Percentiles rank a stretch among this genome's conserved stretches.
These are phyloP conservation scores for Biston stratarius DNA, from an alignment of 2,888 invertebrate genomes.

Conservation along the genomic window DNA sequence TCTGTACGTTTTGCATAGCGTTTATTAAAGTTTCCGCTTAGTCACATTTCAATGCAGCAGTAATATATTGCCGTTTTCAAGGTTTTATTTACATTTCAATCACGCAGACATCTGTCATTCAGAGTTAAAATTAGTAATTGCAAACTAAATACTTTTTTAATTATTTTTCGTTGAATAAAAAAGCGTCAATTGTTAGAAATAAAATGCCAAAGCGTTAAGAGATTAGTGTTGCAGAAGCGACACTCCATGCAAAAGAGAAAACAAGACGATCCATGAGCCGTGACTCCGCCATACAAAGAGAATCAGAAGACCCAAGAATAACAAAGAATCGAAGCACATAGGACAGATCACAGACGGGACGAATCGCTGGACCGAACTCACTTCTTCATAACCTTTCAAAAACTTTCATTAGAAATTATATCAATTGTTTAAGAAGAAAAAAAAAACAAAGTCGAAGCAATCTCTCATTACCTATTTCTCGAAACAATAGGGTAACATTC, in stretches of 20 bases:
- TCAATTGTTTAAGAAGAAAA: not conserved
- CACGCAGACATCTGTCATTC: constrained; percentile 76
- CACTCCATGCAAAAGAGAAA: constrained; percentile 45
- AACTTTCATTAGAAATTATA: constrained; percentile 36
- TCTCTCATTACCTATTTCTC: constrained; percentile 1
- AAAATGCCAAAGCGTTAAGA: constrained; percentile 44
- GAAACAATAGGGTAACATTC: constrained; percentile 14
- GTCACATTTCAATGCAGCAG: constrained; percentile 61
- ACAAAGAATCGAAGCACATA: constrained; percentile 56
- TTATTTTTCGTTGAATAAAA: constrained; percentile 37
- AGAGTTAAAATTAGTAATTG: constrained; percentile 51
- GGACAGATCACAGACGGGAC: constrained; percentile 53
- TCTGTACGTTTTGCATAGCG: constrained; percentile 22
- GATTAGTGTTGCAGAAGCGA: constrained; percentile 50
- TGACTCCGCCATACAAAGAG: constrained; percentile 62
- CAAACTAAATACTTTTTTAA: constrained; percentile 43
- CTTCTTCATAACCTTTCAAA: constrained; percentile 66
- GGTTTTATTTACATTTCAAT: constrained; percentile 51
- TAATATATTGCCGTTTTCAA: constrained; percentile 61
- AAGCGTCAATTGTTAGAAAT: constrained; percentile 46
- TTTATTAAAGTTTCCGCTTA: constrained; percentile 49
- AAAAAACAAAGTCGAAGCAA: constrained; percentile 6
- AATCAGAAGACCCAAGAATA: constrained; percentile 58
- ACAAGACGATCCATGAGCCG: constrained; percentile 48
- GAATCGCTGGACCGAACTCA: constrained; percentile 73